These are phyloP conservation scores for Kryphioiulus occultus DNA, from an alignment of 2,888 invertebrate genomes.

Conservation along the genomic window DNA sequence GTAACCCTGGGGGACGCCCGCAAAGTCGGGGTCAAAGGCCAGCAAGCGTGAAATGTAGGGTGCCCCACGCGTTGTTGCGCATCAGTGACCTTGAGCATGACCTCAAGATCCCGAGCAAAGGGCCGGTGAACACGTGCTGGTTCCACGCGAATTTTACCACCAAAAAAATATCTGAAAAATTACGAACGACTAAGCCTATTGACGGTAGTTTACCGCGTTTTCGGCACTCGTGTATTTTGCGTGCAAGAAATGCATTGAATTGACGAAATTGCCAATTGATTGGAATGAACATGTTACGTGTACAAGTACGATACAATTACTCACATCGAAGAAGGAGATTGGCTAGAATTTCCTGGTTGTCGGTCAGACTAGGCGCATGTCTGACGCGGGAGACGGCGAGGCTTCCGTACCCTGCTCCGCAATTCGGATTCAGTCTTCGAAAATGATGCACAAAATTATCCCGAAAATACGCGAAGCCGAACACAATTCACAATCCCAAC, in stretches of 20 bases:
- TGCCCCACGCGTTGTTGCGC: background rate
- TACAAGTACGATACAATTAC: background rate
- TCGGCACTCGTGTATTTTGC: no score
- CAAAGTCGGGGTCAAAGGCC: background rate
- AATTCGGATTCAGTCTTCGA: background rate
- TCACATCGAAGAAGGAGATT: background rate
- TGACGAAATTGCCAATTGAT: background rate
- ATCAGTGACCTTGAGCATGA: background rate
- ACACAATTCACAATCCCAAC: background rate
- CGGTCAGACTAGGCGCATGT: no score
- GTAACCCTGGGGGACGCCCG: no score
- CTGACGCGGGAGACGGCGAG: background rate
- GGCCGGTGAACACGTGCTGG: no score
- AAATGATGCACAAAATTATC: background rate
- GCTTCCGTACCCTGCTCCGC: background rate
- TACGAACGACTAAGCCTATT: background rate
- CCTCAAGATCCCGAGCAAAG: no score
- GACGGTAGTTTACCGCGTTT: no score
- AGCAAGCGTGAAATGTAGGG: background rate
- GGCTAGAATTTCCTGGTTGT: background rate
- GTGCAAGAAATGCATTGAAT: no score
- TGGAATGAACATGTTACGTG: background rate
- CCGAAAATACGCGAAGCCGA: background rate
- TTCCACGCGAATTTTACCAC: no score
- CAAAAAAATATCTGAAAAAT: no score